Evolutionary conservation across 2,888 invertebrate species (phyloP), one percentile per base, ranked within the genome.

Genomic region (Cryptus viduatorius): DNA sequence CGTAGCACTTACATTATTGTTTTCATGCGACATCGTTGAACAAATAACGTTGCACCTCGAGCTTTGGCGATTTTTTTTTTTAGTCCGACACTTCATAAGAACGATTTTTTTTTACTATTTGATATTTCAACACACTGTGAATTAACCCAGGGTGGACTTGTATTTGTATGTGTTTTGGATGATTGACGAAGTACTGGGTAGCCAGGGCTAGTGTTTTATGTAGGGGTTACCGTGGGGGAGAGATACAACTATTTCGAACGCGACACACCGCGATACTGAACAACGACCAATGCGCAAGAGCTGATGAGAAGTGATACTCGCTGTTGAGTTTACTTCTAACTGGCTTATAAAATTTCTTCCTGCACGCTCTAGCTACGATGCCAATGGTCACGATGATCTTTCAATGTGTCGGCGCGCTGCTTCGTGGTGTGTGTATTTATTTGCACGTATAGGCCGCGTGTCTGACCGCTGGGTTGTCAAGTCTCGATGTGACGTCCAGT

Each of bases 401-500:
- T 48, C 67, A 31, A 80, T 65, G 37, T 19, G 44, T 65, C 10
- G 0, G 16, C 65, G 19, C 50, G 24, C 14, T 31, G 14, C 5
- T 4, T 12, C n/a, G 61, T 19, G 24, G 31, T 50, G 67, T 68
- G 65, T 65, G 42, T n/a, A 44, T 44, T 29, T n/a, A 44, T 44
- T 29, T 67, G 37, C 50, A 64, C 56, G 61, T 24, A 48, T 44
- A 10, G 19, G 61, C 31, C 71, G 31, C 61, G 29, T 50, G 59
- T 19, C 37, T 69, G n/a, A 65, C 12, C 48, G 79, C 84, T 59
- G 79, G 46, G 82, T 84, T 82, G 82, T 76, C 84, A 72, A 65
- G 75, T 79, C 61, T 56, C 7, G 24, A 1, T 14, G 12, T 61
- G 31, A 31, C 29, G 61, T 61, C 61, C 61, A 61, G 31, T 61